phyloP scores from a whole-genome alignment of 2,888 invertebrate genomes.

The Sinopyrophorus schimmeli region DNA sequence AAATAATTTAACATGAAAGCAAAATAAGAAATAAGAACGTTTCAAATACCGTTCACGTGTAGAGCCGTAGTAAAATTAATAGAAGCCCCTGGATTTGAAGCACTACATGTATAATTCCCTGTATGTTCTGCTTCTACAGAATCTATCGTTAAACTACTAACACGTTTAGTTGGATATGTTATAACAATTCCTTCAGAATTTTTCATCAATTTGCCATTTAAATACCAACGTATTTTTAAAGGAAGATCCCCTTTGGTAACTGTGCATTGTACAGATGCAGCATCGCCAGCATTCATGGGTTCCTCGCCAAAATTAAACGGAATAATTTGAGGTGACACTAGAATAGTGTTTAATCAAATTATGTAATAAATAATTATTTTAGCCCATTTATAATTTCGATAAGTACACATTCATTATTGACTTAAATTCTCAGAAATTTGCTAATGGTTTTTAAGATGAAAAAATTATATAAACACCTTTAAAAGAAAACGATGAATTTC shows the following conservation, averaged over 20 bases:
- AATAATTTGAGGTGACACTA: slow-evolving; percentile 51
- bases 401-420: too few species aligned
- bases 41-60: slow-evolving; percentile 40
- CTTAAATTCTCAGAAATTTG: neutral
- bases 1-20: neutral
- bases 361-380: slow-evolving; percentile 1
- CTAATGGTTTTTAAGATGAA: neutral
- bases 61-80: slow-evolving; percentile 52
- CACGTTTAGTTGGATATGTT: slow-evolving; percentile 64
- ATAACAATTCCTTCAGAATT: slow-evolving; percentile 59
- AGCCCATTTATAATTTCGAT: too few species aligned
- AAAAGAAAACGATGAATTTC: neutral
- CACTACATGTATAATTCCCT: slow-evolving; percentile 73
- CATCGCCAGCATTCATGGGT: slow-evolving; percentile 70
- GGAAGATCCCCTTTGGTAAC: slow-evolving; percentile 76
- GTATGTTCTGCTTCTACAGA: slow-evolving; percentile 71
- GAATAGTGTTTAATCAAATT: too few species aligned
- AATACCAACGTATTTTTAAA: slow-evolving; percentile 70
- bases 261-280: slow-evolving; percentile 69
- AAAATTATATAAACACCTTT: neutral
- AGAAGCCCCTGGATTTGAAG: slow-evolving; percentile 68
- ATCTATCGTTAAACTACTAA: slow-evolving; percentile 72
- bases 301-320: slow-evolving; percentile 59
- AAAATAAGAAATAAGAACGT: neutral
- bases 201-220: slow-evolving; percentile 61